Evolutionary conservation across 2,797 vertebrate species (phyloP).

Genomic region (Acridotheres tristis): DNA sequence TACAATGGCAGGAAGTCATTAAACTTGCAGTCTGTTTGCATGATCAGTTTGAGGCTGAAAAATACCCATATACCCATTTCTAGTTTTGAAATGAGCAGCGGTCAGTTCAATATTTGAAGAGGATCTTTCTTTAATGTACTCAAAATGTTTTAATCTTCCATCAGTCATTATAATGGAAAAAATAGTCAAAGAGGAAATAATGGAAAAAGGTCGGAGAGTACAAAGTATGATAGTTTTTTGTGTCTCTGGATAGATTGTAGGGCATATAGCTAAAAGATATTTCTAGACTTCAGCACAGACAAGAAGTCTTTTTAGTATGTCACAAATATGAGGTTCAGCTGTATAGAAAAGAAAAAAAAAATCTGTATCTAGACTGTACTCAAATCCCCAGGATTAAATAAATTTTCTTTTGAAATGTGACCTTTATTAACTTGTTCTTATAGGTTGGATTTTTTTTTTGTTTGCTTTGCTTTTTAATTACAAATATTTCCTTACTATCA

Average conservation of each 20-base stretch:
- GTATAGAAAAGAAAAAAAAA: not conserved
- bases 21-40: not conserved
- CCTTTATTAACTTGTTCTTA: not conserved
- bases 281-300: not conserved
- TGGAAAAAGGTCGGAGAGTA: not conserved
- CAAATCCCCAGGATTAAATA: not conserved
- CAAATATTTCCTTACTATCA: not conserved
- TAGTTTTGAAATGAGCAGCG: not conserved
- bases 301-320: not conserved
- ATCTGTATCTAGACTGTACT: not conserved
- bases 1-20: not conserved
- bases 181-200: not conserved
- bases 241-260: not conserved
- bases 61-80: not conserved
- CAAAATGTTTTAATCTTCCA: not conserved
- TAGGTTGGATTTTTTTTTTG: fast-evolving
- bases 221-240: not conserved
- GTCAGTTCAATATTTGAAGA: not conserved
- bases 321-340: not conserved
- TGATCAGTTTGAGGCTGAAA: not conserved
- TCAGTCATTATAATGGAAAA: not conserved
- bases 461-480: not conserved
- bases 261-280: not conserved
- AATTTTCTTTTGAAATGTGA: not conserved
- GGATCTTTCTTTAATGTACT: not conserved